Percentiles rank a stretch among this genome's conserved stretches.
Conservation (phyloP, 2,888 invertebrate genomes). For the Eulithis prunata region DNA sequence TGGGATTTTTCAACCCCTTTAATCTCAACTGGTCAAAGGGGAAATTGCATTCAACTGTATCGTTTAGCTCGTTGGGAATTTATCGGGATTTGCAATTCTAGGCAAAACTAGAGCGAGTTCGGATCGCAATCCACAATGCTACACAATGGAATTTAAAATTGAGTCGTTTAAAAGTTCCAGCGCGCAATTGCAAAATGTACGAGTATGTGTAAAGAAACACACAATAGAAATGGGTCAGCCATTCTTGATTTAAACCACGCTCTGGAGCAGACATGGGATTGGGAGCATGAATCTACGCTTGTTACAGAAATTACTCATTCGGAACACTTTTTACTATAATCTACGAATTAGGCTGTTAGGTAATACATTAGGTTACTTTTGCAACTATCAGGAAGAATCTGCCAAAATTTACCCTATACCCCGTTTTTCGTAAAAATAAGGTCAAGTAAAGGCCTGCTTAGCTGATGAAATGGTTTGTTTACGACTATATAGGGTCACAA, state of each 20-base stretch:
- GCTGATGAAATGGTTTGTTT: background rate
- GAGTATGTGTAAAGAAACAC: background rate
- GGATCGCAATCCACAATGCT: constrained; percentile 22
- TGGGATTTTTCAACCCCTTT: constrained; percentile 41
- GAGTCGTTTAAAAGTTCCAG: constrained; percentile 13
- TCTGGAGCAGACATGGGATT: too few relatives aligned
- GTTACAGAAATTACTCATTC: too few relatives aligned
- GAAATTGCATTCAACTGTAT: constrained; percentile 41
- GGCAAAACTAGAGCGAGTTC: constrained; percentile 20
- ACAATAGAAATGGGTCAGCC: constrained; percentile 22
- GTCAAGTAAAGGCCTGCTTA: too few relatives aligned
- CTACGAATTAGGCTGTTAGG: too few relatives aligned
- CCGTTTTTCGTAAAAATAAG: too few relatives aligned
- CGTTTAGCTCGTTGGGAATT: constrained; percentile 30
- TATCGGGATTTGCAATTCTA: constrained; percentile 36
- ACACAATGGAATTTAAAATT: constrained; percentile 28
- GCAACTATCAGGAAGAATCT: too few relatives aligned
- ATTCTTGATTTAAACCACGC: constrained; percentile 20
- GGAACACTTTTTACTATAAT: too few relatives aligned
- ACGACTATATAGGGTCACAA: constrained; percentile 84
- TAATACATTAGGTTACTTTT: too few relatives aligned
- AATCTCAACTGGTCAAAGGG: constrained; percentile 40
- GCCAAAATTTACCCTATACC: too few relatives aligned
- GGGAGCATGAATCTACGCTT: too few relatives aligned
- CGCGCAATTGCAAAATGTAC: constrained; percentile 28